Percentiles rank a stretch among this genome's conserved stretches.
phyloP scores from a whole-genome alignment of 2,888 invertebrate genomes.

The Cephus sareptanus region DNA sequence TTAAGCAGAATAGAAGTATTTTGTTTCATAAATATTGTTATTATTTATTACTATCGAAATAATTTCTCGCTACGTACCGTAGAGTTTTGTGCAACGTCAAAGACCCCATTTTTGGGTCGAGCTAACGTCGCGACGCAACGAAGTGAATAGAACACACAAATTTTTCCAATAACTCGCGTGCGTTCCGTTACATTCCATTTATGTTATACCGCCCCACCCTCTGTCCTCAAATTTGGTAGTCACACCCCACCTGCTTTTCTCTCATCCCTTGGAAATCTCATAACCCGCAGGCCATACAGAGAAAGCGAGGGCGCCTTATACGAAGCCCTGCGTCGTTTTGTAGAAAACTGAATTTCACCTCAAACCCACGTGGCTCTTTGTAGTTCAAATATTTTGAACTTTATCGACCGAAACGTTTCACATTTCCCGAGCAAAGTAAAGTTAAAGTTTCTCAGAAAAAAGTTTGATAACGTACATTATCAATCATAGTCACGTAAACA shows the following conservation, averaged over 20 bases:
- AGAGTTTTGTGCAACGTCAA: background rate
- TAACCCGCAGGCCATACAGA: background rate
- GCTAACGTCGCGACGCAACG: background rate
- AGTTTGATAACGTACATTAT: no score
- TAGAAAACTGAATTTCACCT: background rate
- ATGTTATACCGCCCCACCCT: background rate
- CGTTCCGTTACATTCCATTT: background rate
- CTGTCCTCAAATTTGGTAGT: background rate
- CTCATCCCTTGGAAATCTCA: background rate
- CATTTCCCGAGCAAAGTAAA: background rate
- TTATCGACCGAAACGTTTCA: background rate
- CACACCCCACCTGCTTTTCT: background rate
- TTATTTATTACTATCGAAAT: background rate
- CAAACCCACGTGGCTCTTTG: background rate
- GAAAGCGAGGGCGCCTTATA: background rate
- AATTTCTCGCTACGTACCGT: background rate
- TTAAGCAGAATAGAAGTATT: background rate
- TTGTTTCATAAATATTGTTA: background rate
- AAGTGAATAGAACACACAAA: background rate
- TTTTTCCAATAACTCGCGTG: constrained; percentile 1
- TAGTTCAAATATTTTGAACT: background rate
- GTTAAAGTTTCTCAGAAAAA: no score
- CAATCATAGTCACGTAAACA: background rate
- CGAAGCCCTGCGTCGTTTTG: background rate
- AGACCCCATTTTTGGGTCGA: constrained; percentile 2